Conservation (phyloP, 2,797 vertebrate species). For the Pipistrellus pygmaeus region DNA sequence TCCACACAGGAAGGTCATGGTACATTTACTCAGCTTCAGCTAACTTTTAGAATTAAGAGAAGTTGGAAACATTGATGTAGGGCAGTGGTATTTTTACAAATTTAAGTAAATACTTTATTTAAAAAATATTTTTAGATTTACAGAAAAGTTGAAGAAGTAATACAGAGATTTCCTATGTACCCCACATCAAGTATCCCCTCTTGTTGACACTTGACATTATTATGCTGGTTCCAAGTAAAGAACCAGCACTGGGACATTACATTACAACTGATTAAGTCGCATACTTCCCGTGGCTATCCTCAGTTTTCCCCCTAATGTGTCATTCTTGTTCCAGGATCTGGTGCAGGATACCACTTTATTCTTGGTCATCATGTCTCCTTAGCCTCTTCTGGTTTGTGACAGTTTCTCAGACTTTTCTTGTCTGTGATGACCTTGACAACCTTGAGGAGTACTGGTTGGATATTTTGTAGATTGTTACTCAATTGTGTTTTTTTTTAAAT, state of each 20-base stretch:
- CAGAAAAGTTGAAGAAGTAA: not conserved
- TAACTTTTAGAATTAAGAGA: slow-evolving; percentile 26
- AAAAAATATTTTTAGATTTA: not conserved
- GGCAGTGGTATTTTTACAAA: not conserved
- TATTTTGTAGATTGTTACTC: not conserved
- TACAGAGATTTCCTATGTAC: not conserved
- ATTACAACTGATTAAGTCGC: not conserved
- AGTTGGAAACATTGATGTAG: not conserved
- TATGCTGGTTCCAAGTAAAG: not conserved
- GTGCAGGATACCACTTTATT: not conserved
- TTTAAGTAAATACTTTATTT: not conserved
- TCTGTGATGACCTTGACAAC: not conserved
- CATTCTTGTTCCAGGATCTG: not conserved
- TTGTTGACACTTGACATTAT: not conserved
- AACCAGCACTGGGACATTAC: not conserved
- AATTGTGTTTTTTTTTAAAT: slow-evolving; percentile 6
- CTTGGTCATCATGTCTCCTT: not conserved
- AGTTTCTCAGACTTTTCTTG: slow-evolving; percentile 27
- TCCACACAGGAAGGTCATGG: not conserved
- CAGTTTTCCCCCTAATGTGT: not conserved
- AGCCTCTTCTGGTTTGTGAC: not conserved
- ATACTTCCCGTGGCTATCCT: not conserved
- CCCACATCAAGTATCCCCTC: not conserved
- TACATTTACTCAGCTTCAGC: not conserved
- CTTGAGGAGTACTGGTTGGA: not conserved